Base-by-base conservation (phyloP, 1,140 invertebrate genomes). In the Pristionchus pacificus region DNA sequence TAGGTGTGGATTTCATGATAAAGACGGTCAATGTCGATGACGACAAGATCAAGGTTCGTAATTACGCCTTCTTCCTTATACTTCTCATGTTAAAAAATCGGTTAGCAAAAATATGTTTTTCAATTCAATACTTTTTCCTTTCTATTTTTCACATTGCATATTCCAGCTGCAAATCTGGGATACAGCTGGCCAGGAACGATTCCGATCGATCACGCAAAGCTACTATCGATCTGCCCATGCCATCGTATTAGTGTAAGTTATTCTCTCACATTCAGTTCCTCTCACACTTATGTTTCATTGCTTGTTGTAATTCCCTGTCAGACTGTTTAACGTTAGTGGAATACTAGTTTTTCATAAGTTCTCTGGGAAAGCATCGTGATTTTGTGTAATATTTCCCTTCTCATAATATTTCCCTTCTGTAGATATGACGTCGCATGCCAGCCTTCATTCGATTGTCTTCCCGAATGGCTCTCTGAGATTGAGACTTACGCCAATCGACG, bases 1-100 rank as follows among this genome's bases (percentile, higher is more conserved):
- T 96, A 79, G 93, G 93, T 60, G 93, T 96, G 28, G 93, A 96
- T 86, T 96, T 95, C 86, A 94, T 92, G 76, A 95, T 95, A 91
- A 95, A 95, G 89, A 95, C 92, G 28, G 88, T 96, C 13, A 88
- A 91, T 69, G 89, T 96, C 60, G 93, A 93, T 85, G 91, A 90
- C n/a, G 95, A 95, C 86, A 91, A 90, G 88, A 90, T 95, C 72
- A 95, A 96, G 89, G 92, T 94, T 28, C 27, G 60, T 30, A 25
- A 49, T 49, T n/a, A n/a, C 38, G 38, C 60, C 33, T 59, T 68
- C 30, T 15, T 57, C 29, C 60, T 68, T 28, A 49, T 68, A n/a
- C 2, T 65, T 65, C 38, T 25, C 2, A 29, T 31, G 2, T 38
- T 32, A 24, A 61, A 25, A 30, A 10, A 10, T 59, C 24, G 6